phyloP scores from a whole-genome alignment of 2,797 vertebrate genomes.

The Kryptopterus vitreolus region DNA sequence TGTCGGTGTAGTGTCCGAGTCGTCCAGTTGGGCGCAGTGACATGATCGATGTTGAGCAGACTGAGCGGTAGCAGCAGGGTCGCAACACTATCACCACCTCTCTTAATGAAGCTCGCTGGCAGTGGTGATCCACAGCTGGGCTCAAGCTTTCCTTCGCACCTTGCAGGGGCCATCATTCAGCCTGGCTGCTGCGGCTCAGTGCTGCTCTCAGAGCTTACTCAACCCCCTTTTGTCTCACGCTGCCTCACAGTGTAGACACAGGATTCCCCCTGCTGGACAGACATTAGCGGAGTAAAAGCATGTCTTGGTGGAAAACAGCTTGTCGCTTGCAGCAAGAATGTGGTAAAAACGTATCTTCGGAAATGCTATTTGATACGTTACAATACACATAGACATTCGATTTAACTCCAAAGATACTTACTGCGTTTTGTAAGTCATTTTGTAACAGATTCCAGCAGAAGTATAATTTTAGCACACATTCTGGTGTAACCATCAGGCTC shows the following conservation, averaged over 20 bases:
- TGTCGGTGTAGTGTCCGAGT: not conserved
- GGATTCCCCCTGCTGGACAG: conserved; percentile 69
- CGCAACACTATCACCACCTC: conserved; percentile 51
- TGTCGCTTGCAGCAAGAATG: not conserved
- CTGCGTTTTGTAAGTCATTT: not conserved
- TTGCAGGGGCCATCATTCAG: conserved; percentile 68
- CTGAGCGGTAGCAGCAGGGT: conserved; percentile 44
- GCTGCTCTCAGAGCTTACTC: conserved; percentile 50
- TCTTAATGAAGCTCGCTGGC: conserved; percentile 69
- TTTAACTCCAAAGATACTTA: not conserved
- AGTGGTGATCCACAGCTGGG: conserved; percentile 62
- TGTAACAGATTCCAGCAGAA: conserved; percentile 8
- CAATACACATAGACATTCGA: not conserved
- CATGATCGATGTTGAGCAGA: conserved; percentile 34
- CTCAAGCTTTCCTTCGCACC: conserved; percentile 61
- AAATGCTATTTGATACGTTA: not conserved
- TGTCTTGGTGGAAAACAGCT: conserved; percentile 1
- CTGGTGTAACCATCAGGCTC: conserved; percentile 30
- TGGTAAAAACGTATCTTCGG: not conserved
- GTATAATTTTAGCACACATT: conserved; percentile 26
- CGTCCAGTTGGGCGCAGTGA: conserved; percentile 13
- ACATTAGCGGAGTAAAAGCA: not conserved
- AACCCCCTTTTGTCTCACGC: conserved; percentile 34
- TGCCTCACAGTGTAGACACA: conserved; percentile 52
- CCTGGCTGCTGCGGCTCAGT: conserved; percentile 55